Evolutionary conservation across 2,797 vertebrate species (phyloP).

Genomic region (Tiaroga cobitis): DNA sequence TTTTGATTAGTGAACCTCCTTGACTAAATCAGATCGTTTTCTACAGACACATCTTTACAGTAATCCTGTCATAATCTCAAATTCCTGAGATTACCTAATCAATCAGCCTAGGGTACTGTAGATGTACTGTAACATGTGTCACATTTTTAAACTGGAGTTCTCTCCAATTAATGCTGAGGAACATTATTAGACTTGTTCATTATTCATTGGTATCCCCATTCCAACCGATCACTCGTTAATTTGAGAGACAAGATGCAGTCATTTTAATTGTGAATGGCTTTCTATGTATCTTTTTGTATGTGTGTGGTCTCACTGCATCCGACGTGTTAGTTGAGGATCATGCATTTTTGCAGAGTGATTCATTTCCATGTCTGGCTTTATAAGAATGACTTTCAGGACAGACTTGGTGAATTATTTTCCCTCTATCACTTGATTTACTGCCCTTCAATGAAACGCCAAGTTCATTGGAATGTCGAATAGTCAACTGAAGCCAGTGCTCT

Average conservation of each 20-base stretch:
- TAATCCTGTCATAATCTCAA: slow-evolving; percentile 31
- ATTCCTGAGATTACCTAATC: slow-evolving; percentile 2
- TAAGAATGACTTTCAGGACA: slow-evolving; percentile 35
- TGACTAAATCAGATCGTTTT: not conserved
- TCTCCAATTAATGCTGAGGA: slow-evolving; percentile 3
- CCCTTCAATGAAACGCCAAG: slow-evolving; percentile 57
- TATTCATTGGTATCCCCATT: not conserved
- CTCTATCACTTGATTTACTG: slow-evolving; percentile 68
- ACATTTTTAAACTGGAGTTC: not conserved
- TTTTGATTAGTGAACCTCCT: not conserved
- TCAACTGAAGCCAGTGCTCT: slow-evolving; percentile 59
- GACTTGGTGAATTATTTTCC: slow-evolving; percentile 37
- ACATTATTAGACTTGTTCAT: not conserved
- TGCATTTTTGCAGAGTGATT: slow-evolving; percentile 47
- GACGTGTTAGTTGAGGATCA: not conserved
- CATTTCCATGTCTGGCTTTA: slow-evolving; percentile 45
- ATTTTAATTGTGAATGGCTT: slow-evolving; percentile 18
- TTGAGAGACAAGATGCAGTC: slow-evolving; percentile 1
- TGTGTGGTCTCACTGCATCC: slow-evolving; percentile 30
- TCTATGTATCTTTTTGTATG: not conserved
- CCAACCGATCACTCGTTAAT: not conserved
- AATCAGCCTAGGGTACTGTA: not conserved
- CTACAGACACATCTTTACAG: slow-evolving; percentile 13
- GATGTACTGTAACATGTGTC: slow-evolving; percentile 25
- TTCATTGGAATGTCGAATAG: slow-evolving; percentile 66